These are phyloP conservation scores for Cirrhinus molitorella DNA, from an alignment of 2,797 vertebrate species.

Conservation along the genomic window DNA sequence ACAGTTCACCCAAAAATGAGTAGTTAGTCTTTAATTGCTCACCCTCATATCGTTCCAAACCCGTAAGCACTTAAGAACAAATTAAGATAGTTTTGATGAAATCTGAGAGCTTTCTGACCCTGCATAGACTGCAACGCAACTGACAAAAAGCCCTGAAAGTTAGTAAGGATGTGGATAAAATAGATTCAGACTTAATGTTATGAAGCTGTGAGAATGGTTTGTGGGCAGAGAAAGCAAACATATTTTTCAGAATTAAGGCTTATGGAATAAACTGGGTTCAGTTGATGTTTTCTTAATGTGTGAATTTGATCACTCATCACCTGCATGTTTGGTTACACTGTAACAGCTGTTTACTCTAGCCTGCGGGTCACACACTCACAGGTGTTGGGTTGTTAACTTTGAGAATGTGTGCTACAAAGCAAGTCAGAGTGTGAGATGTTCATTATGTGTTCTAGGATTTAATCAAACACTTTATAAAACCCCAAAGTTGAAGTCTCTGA, in stretches of 20 bases:
- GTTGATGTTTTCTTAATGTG: not conserved
- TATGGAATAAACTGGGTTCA: not conserved
- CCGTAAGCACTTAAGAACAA: too few species aligned
- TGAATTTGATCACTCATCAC: not conserved
- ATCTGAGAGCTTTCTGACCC: too few species aligned
- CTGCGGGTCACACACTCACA: slow-evolving; percentile 29
- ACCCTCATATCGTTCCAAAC: too few species aligned
- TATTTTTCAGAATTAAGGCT: not conserved
- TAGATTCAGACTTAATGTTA: too few species aligned
- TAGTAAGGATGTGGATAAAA: too few species aligned
- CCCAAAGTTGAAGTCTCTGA: not conserved
- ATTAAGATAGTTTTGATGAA: too few species aligned
- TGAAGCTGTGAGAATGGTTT: too few species aligned
- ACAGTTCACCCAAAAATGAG: too few species aligned
- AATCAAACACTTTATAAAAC: slow-evolving; percentile 16
- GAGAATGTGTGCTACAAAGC: slow-evolving; percentile 15
- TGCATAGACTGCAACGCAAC: too few species aligned
- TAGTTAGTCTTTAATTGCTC: too few species aligned
- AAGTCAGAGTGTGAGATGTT: not conserved
- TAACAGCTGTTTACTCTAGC: slow-evolving; percentile 41
- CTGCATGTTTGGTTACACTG: slow-evolving; percentile 23
- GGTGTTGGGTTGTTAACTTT: slow-evolving; percentile 26
- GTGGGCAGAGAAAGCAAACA: too few species aligned
- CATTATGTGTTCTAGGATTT: not conserved
- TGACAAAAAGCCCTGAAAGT: too few species aligned